Base-by-base conservation (phyloP, 2,888 invertebrate species). In the Augochlorella aurata region DNA sequence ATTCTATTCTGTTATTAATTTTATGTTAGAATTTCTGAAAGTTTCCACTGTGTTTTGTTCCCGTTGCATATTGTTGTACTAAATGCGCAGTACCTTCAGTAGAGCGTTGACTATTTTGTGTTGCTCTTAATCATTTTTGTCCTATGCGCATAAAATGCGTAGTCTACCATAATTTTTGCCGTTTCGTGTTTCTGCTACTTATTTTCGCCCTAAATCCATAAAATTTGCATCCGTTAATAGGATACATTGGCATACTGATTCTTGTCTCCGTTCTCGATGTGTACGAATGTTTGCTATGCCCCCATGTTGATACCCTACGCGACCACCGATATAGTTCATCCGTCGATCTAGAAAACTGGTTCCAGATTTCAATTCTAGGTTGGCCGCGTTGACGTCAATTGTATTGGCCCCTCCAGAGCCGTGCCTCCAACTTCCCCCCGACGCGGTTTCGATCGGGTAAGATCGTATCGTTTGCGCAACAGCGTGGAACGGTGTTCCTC, bases 301-400 rank as follows among this genome's bases (percentile, higher is more conserved):
- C n/a, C 16, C 12, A 2, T 66, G 50, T 12, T 10, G 50, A 73
- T 70, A 14, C 29, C 45, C 14, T 10, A 44, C 18, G 21, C 52
- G 24, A 3, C 24, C 44, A 14, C 69, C 10, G 38, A 38, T 38
- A 38, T 18, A 12, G 67, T 18, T 21, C 61, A 21, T n/a, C 10
- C 47, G 16, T 50, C 58, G 71, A 63, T 80, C 45, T 29, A n/a
- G 58, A 67, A 61, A 80, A 80, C 81, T 47, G 58, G 79, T 73
- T 81, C 38, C 54, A 58, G 67, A 68, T 73, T 67, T 80, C 67
- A 79, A 79, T 79, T 72, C 79, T 67, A 67, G 12, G 29, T 61
- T 45, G n/a, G 79, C 63, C 50, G 16, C 67, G 50, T 67, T 79
- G 79, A 80, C 79, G 80, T 79, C 72, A 80, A 16, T 61, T 52